Percentiles rank a stretch among this genome's conserved stretches.
Evolutionary conservation across 1,140 invertebrate species (phyloP).

Genomic region (Bombus polaris): DNA sequence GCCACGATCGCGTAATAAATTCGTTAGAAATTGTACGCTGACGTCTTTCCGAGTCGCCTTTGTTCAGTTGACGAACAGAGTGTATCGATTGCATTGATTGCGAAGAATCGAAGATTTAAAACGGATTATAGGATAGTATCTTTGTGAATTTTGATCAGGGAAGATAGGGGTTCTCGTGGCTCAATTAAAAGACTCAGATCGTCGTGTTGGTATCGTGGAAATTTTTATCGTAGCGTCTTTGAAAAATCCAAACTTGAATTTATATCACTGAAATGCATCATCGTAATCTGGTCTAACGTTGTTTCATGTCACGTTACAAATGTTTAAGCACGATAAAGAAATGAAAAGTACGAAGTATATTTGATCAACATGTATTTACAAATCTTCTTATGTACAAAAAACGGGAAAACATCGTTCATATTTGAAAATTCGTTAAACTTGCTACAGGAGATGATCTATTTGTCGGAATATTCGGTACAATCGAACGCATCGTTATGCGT

Average conservation of each 20-base stretch:
- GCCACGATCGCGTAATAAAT: conserved; percentile 27
- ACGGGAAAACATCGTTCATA: neutral
- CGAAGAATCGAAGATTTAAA: neutral
- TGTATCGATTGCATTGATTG: neutral
- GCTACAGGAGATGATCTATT: neutral
- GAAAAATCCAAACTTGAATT: neutral
- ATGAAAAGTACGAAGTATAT: neutral
- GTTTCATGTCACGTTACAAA: neutral
- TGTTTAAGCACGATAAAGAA: neutral
- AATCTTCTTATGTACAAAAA: neutral
- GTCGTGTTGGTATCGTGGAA: neutral
- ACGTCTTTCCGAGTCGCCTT: neutral
- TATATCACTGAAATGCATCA: neutral
- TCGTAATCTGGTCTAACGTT: neutral
- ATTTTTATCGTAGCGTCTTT: neutral
- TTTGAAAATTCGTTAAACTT: conserved; percentile 2
- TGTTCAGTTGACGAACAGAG: neutral
- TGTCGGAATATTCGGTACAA: neutral
- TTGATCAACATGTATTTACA: neutral
- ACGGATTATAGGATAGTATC: neutral
- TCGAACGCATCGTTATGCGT: conserved; percentile 2
- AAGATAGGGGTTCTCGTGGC: neutral
- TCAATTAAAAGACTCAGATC: neutral
- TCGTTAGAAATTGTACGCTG: conserved; percentile 10
- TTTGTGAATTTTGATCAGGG: neutral